Evolutionary conservation across 2,888 invertebrate genomes (phyloP).

Genomic region (Argyresthia goedartella): DNA sequence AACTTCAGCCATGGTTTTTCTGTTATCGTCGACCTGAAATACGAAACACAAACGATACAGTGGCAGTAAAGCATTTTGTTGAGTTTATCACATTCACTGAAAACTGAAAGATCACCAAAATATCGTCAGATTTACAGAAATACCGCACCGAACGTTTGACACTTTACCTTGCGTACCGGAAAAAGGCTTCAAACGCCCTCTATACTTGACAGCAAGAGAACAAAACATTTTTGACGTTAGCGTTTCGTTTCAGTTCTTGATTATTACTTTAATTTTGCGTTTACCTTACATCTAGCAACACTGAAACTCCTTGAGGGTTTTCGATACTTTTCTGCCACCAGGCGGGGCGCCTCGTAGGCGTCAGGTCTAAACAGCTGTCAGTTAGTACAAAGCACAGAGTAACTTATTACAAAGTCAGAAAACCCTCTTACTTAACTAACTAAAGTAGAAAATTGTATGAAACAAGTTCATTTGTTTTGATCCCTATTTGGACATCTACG

Average conservation of each 20-base stretch:
- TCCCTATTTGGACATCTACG: too few relatives aligned
- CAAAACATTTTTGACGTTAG: conserved; percentile 5
- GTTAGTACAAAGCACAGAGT: too few relatives aligned
- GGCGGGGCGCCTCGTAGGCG: too few relatives aligned
- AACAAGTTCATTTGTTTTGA: too few relatives aligned
- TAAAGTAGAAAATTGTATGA: too few relatives aligned
- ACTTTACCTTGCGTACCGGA: conserved; percentile 66
- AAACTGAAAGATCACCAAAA: conserved; percentile 34
- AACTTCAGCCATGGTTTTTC: conserved; percentile 81
- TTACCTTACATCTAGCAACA: too few relatives aligned
- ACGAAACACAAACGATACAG: conserved; percentile 38
- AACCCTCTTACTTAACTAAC: too few relatives aligned
- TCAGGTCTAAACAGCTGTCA: too few relatives aligned
- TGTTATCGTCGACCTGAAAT: conserved; percentile 57
- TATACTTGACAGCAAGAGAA: conserved; percentile 5
- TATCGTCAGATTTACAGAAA: conserved; percentile 45
- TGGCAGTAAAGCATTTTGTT: conserved; percentile 23
- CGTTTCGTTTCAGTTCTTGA: conserved; percentile 1
- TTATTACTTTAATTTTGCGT: too few relatives aligned
- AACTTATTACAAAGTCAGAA: too few relatives aligned
- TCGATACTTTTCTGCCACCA: too few relatives aligned
- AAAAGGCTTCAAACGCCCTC: conserved; percentile 35
- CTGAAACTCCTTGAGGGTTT: too few relatives aligned
- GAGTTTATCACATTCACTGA: conserved; percentile 18
- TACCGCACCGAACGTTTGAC: conserved; percentile 44